Conservation (phyloP, 2,113 vertebrate genomes). For the Cebus imitator region DNA sequence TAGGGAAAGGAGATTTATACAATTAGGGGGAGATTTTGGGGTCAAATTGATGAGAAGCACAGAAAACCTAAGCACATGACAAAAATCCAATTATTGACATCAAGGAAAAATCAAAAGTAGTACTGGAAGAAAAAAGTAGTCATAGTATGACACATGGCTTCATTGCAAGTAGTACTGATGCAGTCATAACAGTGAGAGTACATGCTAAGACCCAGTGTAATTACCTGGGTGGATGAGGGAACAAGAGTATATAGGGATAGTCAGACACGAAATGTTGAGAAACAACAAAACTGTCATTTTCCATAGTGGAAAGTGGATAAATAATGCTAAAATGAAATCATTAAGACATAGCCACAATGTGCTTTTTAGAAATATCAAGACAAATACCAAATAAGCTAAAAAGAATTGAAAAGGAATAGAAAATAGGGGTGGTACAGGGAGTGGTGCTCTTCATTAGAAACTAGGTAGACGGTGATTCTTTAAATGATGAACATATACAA, state of each 20-base stretch:
- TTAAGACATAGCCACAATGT: background rate
- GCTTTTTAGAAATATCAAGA: conserved; percentile 6
- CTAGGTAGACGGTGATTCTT: background rate
- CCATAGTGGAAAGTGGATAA: background rate
- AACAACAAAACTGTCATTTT: background rate
- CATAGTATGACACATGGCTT: background rate
- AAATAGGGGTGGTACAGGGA: background rate
- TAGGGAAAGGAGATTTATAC: background rate
- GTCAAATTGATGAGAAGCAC: background rate
- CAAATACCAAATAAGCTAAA: background rate
- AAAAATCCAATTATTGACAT: background rate
- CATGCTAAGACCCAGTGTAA: background rate
- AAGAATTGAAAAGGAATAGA: background rate
- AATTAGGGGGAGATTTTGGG: background rate
- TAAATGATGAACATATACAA: background rate
- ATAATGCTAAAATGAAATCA: background rate
- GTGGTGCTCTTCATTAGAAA: background rate
- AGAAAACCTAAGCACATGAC: conserved; percentile 15
- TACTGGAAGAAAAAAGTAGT: background rate
- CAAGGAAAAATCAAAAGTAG: background rate
- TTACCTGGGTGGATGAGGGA: background rate
- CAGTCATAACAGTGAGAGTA: background rate
- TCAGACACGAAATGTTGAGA: background rate
- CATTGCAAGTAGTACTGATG: background rate
- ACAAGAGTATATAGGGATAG: background rate